These are phyloP conservation scores for Etheostoma cragini DNA, from an alignment of 2,113 vertebrate genomes.

Conservation along the genomic window DNA sequence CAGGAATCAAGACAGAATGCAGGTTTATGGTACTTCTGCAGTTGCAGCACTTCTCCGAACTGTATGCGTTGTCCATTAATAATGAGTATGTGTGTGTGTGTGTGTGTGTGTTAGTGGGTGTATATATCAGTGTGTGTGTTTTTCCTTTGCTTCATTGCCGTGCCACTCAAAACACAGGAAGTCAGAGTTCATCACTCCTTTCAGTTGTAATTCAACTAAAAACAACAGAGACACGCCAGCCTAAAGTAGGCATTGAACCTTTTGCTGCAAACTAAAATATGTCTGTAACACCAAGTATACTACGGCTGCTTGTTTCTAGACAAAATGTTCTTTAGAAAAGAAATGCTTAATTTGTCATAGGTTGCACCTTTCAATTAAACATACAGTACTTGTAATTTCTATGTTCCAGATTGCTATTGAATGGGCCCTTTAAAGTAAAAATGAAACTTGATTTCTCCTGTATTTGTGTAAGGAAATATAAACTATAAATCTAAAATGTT, in stretches of 20 bases:
- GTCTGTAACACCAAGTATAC: neutral
- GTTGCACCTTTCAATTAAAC: neutral
- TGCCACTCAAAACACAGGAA: neutral
- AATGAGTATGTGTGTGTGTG: neutral
- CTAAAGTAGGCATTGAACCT: neutral
- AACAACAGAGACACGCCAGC: neutral
- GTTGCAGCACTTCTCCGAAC: too few relatives aligned
- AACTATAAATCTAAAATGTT: neutral
- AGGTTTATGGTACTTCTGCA: too few relatives aligned
- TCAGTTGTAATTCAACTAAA: neutral
- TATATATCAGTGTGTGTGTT: neutral
- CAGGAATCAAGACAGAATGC: too few relatives aligned
- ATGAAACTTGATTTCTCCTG: neutral
- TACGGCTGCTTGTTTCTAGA: neutral
- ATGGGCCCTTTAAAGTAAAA: neutral
- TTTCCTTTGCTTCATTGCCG: neutral
- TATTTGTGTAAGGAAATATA: neutral
- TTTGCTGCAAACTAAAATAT: neutral
- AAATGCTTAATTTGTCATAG: neutral
- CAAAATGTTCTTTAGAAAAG: neutral
- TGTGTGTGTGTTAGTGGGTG: neutral
- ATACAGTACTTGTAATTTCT: neutral
- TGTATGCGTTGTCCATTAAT: too few relatives aligned
- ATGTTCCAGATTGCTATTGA: neutral
- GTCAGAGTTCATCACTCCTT: neutral